Evolutionary conservation across 2,888 invertebrate species (phyloP), one percentile per base, ranked within the genome.

Genomic region (Coleophora deauratella): DNA sequence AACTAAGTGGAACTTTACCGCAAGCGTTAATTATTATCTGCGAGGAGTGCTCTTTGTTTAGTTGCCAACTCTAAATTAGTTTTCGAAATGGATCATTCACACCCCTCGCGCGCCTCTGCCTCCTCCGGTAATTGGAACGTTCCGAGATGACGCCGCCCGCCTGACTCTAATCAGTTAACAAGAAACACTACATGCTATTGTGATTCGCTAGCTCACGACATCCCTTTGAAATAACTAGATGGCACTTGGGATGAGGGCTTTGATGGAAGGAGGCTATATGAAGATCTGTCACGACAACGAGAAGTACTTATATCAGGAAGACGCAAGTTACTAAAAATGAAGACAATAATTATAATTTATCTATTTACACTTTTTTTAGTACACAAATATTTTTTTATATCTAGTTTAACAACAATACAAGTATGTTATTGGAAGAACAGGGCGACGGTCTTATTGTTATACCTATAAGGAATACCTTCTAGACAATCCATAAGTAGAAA

Each of bases 21-120:
- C 85, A 76, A 81, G 80, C 85, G 81, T 85, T 85, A 85, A 85
- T 85, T 85, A 85, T 85, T 84, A 85, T 85, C 84, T 82, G 81
- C 67, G 77, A 79, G 79, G 73, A 84, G 84, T 84, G 81, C 82
- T 84, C 85, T 81, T 85, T 85, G 85, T 85, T 85, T 84, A 85
- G 85, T 85, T 85, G 84, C 82, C 81, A 85, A 85, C 85, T 85
- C 85, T 82, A 85, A 85, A 85, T 85, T 85, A 85, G 85, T 85
- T 85, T 85, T 85, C 82, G 85, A 84, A 85, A 85, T 85, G 82
- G 85, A 85, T 85, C 85, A 84, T 84, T 84, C 84, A 75, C 82
- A 80, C 82, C 79, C 82, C 70, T 54, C 45, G 57, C 51, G 55
- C 52, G 50, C 54, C 46, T 47, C 47, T 41, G 59, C 59, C 56